phyloP scores from a whole-genome alignment of 2,113 vertebrate genomes.

The Stegostoma tigrinum region DNA sequence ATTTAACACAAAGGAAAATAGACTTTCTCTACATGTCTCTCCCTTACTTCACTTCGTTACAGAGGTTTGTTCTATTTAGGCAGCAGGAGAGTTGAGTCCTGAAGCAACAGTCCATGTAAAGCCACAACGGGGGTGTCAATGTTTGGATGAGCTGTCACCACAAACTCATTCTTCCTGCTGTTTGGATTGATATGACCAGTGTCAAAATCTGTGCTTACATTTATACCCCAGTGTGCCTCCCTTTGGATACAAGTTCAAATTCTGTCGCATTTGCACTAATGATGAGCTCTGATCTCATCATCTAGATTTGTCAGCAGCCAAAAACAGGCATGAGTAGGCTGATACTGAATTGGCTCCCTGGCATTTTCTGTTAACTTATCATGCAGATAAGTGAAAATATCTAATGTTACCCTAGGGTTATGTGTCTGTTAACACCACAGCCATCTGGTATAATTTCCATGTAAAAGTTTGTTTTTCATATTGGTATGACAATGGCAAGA shows the following conservation, averaged over 20 bases:
- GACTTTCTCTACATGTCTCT: slow-evolving; percentile 10
- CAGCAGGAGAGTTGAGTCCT: slow-evolving; percentile 26
- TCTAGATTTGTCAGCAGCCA: background rate
- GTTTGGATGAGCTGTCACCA: background rate
- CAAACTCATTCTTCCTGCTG: slow-evolving; percentile 11
- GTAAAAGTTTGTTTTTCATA: background rate
- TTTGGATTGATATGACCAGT: slow-evolving; percentile 9
- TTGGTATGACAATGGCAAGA: background rate
- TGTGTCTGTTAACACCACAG: background rate
- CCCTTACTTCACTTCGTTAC: background rate
- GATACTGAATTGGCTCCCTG: background rate
- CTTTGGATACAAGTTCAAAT: background rate
- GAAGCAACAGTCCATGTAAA: slow-evolving; percentile 11
- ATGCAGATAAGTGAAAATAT: slow-evolving; percentile 1
- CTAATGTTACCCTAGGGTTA: background rate
- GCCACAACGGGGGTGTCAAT: background rate
- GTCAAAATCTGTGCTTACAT: slow-evolving; percentile 25
- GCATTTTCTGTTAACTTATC: background rate
- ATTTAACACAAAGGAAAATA: slow-evolving; percentile 21
- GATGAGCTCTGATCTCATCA: background rate
- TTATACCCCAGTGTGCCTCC: background rate
- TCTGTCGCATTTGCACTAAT: background rate
- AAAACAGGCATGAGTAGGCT: background rate
- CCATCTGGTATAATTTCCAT: slow-evolving; percentile 9
- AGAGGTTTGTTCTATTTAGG: slow-evolving; percentile 19